These are phyloP conservation scores for Tachypleus tridentatus DNA, from an alignment of 1,140 invertebrate species.

Conservation along the genomic window DNA sequence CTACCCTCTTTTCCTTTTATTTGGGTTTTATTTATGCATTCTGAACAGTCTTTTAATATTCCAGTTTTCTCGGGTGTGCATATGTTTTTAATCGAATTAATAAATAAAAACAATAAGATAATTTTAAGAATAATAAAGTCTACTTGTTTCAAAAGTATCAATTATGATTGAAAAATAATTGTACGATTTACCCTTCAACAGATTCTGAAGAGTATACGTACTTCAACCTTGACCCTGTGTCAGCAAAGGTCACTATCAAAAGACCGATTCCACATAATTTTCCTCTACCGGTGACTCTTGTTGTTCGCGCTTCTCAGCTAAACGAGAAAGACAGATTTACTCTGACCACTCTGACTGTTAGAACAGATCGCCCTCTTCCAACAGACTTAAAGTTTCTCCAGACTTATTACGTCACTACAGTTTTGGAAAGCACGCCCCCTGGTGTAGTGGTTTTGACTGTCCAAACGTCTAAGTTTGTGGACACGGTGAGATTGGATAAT, in stretches of 20 bases:
- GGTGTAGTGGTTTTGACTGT: conserved; percentile 46
- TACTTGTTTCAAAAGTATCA: not conserved
- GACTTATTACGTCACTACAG: conserved; percentile 52
- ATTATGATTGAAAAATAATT: too few species aligned
- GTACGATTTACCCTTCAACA: conserved; percentile 19
- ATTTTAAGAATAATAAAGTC: too few species aligned
- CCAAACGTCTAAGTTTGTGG: conserved; percentile 36
- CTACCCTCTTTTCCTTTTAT: not conserved
- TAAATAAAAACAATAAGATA: not conserved
- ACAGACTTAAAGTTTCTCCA: conserved; percentile 53
- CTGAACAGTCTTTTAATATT: not conserved
- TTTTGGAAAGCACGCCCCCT: conserved; percentile 56
- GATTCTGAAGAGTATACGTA: conserved; percentile 36
- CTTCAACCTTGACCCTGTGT: conserved; percentile 46
- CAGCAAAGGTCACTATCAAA: conserved; percentile 46
- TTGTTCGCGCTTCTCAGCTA: conserved; percentile 68
- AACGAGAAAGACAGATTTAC: conserved; percentile 81
- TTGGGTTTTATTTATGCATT: conserved; percentile 1
- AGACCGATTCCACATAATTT: conserved; percentile 39
- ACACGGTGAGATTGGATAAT: conserved; percentile 36
- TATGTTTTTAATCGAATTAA: not conserved
- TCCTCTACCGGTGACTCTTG: conserved; percentile 53
- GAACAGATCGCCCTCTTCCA: conserved; percentile 36
- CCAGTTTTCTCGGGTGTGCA: not conserved
- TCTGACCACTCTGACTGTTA: conserved; percentile 56